phyloP scores from a whole-genome alignment of 2,113 vertebrate species.

The Isichthys henryi region DNA sequence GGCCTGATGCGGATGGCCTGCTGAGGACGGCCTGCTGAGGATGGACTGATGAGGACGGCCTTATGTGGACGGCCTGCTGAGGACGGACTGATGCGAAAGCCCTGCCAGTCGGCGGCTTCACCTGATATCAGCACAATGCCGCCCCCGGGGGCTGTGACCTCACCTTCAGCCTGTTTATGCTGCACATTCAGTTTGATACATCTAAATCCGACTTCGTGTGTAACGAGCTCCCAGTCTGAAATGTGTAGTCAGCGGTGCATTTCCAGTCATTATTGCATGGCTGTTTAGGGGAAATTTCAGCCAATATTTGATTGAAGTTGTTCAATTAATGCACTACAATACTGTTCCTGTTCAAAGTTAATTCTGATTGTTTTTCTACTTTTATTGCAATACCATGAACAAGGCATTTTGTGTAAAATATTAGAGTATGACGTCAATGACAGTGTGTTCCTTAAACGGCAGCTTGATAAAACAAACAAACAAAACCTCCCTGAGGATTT shows the following conservation, averaged over 20 bases:
- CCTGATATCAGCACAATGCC: background rate
- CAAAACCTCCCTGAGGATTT: background rate
- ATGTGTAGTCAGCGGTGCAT: background rate
- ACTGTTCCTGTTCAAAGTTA: background rate
- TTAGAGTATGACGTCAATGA: background rate
- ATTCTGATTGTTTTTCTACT: background rate
- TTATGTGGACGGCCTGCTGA: no score
- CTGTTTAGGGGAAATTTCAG: background rate
- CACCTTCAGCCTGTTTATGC: background rate
- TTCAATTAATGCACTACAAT: background rate
- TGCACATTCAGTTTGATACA: background rate
- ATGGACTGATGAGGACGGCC: no score
- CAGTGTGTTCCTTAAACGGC: background rate
- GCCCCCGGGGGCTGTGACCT: background rate
- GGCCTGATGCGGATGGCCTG: no score
- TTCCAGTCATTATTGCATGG: background rate
- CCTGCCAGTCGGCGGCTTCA: background rate
- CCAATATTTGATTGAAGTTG: background rate
- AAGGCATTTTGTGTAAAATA: background rate
- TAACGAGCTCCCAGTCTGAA: background rate
- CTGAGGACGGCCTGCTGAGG: no score
- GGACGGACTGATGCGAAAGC: no score
- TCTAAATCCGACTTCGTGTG: background rate
- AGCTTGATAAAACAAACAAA: background rate
- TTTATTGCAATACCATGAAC: background rate